A percentile compares a stretch with the other conserved stretches of the same genome.
phyloP scores from a whole-genome alignment of 2,888 invertebrate species.

The Cephonodes hylas region DNA sequence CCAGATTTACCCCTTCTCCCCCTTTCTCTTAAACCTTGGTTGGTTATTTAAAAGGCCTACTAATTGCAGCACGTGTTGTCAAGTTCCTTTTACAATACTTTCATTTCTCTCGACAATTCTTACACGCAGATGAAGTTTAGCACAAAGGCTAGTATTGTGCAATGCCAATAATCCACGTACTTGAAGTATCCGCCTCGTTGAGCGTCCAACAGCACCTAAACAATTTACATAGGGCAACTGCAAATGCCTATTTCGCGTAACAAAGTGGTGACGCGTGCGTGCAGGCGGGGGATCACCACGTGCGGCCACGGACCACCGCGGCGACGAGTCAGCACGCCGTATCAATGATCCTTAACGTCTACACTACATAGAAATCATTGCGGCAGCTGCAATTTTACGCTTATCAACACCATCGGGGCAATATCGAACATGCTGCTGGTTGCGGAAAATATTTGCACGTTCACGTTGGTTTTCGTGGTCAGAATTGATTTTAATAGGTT shows the following conservation, averaged over 20 bases:
- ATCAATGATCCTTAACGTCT: slow-evolving; percentile 42
- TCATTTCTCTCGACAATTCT: too few relatives aligned
- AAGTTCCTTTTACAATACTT: too few relatives aligned
- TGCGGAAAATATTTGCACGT: not conserved
- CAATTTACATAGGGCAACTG: slow-evolving; percentile 7
- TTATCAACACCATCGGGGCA: slow-evolving; percentile 13
- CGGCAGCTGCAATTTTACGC: slow-evolving; percentile 18
- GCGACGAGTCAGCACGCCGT: slow-evolving; percentile 26
- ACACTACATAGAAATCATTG: slow-evolving; percentile 20
- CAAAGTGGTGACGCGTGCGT: slow-evolving; percentile 39
- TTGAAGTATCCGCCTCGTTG: not conserved
- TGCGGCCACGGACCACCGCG: slow-evolving; percentile 42
- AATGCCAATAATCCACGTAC: not conserved
- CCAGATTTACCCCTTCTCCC: too few relatives aligned
- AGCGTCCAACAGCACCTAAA: not conserved
- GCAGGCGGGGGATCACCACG: slow-evolving; percentile 41
- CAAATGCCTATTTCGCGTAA: slow-evolving; percentile 11
- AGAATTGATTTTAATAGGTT: too few relatives aligned
- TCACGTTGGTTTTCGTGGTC: not conserved
- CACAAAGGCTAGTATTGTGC: too few relatives aligned
- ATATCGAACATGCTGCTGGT: not conserved
- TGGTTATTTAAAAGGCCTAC: too few relatives aligned
- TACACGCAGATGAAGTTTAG: too few relatives aligned
- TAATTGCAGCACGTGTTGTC: too few relatives aligned
- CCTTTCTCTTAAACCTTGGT: too few relatives aligned